Evolutionary conservation across 1,140 invertebrate species (phyloP), one percentile per base, ranked within the genome.

Genomic region (Schlechtendalia chinensis): DNA sequence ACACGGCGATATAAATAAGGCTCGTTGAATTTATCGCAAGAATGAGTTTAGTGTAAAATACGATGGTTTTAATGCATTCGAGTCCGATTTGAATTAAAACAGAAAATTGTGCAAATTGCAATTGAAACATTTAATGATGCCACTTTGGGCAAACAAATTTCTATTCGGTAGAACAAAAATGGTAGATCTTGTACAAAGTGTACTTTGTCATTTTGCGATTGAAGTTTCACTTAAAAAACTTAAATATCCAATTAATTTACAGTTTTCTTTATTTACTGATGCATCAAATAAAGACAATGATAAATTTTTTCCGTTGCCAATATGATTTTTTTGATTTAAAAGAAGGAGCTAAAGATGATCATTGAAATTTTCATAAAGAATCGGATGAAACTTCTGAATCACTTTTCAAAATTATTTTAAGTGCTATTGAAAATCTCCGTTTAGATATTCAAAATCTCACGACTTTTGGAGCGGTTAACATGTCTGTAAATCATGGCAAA

Each of bases 371-470:
- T 61, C 29, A 61, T 17, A 6, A 65, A 5, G 17, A 65, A 61
- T 5, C 61, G 1, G n/a, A 32, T 29, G 29, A 65, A 65, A 27
- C 29, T 65, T 65, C 16, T 39, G 17, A 39, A 5, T 65, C 17
- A 65, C 32, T 65, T 65, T 65, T 65, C 39, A n/a, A 32, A 27
- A 65, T 29, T 22, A 61, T 61, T 29, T 27, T 24, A 39, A n/a
- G 5, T n/a, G 17, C 61, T 14, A 65, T 65, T 65, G 61, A 39
- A 65, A 39, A 22, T 14, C 58, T n/a, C n/a, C n/a, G n/a, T n/a
- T 61, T 39, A 39, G 61, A 65, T 39, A n/a, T n/a, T 39, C 61
- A 65, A 65, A 65, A 65, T 29, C 27, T 61, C 16, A 61, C 61
- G n/a, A 17, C 29, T 19, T 65, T 39, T 65, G 29, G 29, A n/a